Evolutionary conservation across 2,888 invertebrate genomes (phyloP).

Genomic region (Nomada fucata): DNA sequence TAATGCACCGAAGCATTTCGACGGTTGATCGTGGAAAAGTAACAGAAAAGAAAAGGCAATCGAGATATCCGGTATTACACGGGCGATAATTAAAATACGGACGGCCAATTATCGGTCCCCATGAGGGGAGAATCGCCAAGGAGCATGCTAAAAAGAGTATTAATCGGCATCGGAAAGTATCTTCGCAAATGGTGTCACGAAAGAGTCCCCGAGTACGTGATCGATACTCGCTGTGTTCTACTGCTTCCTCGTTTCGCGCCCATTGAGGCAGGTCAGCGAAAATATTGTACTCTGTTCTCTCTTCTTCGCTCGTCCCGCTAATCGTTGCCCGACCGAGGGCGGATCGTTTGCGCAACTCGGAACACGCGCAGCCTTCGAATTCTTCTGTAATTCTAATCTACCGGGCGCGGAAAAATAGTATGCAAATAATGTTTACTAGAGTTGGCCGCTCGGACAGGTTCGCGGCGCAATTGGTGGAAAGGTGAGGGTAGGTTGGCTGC

Average conservation of each 20-base stretch:
- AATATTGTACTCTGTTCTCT: background rate
- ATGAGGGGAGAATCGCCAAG: too few relatives aligned
- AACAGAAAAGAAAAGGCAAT: too few relatives aligned
- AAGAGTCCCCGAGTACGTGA: background rate
- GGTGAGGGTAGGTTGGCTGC: background rate
- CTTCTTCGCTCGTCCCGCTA: background rate
- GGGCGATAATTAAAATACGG: too few relatives aligned
- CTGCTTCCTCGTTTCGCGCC: background rate
- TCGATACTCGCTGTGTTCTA: slow-evolving; percentile 8
- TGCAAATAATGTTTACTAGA: background rate
- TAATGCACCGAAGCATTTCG: too few relatives aligned
- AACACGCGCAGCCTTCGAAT: too few relatives aligned
- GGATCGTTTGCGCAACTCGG: background rate
- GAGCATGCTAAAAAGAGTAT: too few relatives aligned
- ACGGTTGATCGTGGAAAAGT: too few relatives aligned
- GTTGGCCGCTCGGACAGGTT: background rate
- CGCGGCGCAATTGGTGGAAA: background rate
- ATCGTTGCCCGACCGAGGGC: background rate
- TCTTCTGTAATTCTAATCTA: too few relatives aligned
- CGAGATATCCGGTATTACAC: too few relatives aligned
- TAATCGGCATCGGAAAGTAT: background rate
- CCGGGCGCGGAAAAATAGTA: too few relatives aligned
- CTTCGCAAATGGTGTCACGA: slow-evolving; percentile 1
- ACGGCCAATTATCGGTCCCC: too few relatives aligned
- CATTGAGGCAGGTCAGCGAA: slow-evolving; percentile 33